Percentiles rank a stretch among this genome's conserved stretches.
These are phyloP conservation scores for Coccyzus lansbergi DNA, from an alignment of 2,797 vertebrate species.

Conservation along the genomic window DNA sequence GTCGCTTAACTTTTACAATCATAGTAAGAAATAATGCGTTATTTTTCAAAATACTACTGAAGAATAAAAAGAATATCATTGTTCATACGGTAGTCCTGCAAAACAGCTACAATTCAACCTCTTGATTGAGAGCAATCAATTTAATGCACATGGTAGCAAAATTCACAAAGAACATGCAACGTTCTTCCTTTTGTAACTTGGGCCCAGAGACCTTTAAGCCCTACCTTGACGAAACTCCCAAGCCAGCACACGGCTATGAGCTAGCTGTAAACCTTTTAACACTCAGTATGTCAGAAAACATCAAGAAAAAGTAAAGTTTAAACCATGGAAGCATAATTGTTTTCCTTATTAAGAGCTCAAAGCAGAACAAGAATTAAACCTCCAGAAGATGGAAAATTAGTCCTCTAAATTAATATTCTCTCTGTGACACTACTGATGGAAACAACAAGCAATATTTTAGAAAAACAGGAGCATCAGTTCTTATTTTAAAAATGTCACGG, in stretches of 20 bases:
- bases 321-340: neutral
- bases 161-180: neutral
- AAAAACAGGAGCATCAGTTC: neutral
- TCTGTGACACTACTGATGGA: accelerated
- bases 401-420: neutral
- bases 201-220: neutral
- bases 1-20: neutral
- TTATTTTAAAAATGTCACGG: neutral
- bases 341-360: neutral
- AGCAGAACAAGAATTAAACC: neutral
- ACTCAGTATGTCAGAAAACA: neutral
- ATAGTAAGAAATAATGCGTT: neutral
- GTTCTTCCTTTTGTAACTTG: neutral
- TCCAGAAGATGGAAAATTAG: neutral
- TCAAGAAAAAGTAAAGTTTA: neutral
- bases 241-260: neutral
- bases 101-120: neutral
- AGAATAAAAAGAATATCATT: neutral
- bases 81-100: neutral
- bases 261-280: neutral
- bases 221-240: neutral
- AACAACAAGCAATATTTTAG: neutral
- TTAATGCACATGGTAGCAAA: neutral
- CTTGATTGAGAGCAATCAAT: neutral
- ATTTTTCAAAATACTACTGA: neutral